Evolutionary conservation across 2,797 vertebrate genomes (phyloP).

Genomic region (Hydrocynus forskahlii): DNA sequence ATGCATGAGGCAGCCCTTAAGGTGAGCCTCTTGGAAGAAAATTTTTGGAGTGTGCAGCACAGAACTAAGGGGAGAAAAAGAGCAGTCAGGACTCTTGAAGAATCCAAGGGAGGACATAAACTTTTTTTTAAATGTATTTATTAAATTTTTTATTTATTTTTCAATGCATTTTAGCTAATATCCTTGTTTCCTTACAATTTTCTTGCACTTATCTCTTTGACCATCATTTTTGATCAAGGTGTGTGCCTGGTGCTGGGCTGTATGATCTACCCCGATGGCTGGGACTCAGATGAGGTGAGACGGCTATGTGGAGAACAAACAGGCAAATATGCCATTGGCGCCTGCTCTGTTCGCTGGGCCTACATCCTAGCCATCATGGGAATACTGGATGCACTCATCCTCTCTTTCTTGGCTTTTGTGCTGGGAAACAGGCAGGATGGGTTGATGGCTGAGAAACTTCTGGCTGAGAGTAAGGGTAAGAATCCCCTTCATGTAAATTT

Average conservation of each 20-base stretch:
- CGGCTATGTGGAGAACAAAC: conserved; percentile 95
- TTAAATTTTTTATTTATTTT: background rate
- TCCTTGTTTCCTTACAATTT: background rate
- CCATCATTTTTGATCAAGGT: conserved; percentile 71
- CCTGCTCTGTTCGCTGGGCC: conserved; percentile 96
- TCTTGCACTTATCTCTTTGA: background rate
- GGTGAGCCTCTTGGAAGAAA: too few species aligned
- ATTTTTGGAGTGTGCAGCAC: too few species aligned
- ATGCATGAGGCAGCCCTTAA: too few species aligned
- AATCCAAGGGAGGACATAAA: background rate
- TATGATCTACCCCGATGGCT: conserved; percentile 96
- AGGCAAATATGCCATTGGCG: conserved; percentile 91
- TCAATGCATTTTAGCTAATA: background rate
- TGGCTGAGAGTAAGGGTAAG: conserved; percentile 91
- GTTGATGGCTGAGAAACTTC: conserved; percentile 86
- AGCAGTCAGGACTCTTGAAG: background rate
- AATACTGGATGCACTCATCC: conserved; percentile 96
- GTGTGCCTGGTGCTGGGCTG: conserved; percentile 96
- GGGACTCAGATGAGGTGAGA: conserved; percentile 93
- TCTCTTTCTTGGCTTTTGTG: conserved; percentile 96
- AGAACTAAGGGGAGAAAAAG: background rate
- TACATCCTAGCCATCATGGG: conserved; percentile 98
- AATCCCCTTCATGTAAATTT: background rate
- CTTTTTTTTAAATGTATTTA: background rate
- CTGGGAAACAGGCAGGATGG: conserved; percentile 92